phyloP scores from a whole-genome alignment of 2,797 vertebrate genomes.

The Falco cherrug region DNA sequence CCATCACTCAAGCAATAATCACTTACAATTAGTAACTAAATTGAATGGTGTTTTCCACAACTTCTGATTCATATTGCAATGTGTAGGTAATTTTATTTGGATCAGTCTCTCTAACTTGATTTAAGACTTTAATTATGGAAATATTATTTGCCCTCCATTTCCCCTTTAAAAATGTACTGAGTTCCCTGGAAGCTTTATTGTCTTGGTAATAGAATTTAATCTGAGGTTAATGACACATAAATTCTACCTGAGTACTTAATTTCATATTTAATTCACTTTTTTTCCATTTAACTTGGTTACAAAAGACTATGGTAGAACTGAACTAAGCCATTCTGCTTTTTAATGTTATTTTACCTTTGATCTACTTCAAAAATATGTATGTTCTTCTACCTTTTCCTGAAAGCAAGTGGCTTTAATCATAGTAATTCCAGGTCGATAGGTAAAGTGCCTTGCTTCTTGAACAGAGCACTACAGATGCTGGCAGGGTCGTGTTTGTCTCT shows the following conservation, averaged over 20 bases:
- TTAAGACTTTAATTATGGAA: slow-evolving; percentile 68
- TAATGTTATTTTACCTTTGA: slow-evolving; percentile 25
- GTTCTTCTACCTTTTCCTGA: neutral
- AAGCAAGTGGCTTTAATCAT: neutral
- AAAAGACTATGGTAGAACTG: neutral
- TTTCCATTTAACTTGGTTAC: neutral
- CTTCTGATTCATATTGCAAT: slow-evolving; percentile 54
- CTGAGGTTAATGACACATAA: slow-evolving; percentile 61
- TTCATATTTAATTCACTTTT: slow-evolving; percentile 37
- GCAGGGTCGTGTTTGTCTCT: neutral
- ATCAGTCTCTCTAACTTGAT: slow-evolving; percentile 63
- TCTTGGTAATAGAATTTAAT: slow-evolving; percentile 65
- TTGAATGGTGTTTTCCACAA: slow-evolving; percentile 42
- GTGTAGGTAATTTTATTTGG: slow-evolving; percentile 53
- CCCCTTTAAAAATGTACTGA: slow-evolving; percentile 51
- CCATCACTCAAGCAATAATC: slow-evolving; percentile 43
- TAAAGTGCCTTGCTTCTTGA: neutral
- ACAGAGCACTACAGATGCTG: neutral
- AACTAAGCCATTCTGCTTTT: neutral
- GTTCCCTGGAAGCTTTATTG: slow-evolving; percentile 47
- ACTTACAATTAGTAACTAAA: slow-evolving; percentile 51
- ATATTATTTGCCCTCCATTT: slow-evolving; percentile 62
- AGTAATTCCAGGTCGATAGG: neutral
- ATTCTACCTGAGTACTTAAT: slow-evolving; percentile 65
- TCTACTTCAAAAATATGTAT: neutral